These are phyloP conservation scores for Phaetusa simplex DNA, from an alignment of 2,113 vertebrate genomes.

Conservation along the genomic window DNA sequence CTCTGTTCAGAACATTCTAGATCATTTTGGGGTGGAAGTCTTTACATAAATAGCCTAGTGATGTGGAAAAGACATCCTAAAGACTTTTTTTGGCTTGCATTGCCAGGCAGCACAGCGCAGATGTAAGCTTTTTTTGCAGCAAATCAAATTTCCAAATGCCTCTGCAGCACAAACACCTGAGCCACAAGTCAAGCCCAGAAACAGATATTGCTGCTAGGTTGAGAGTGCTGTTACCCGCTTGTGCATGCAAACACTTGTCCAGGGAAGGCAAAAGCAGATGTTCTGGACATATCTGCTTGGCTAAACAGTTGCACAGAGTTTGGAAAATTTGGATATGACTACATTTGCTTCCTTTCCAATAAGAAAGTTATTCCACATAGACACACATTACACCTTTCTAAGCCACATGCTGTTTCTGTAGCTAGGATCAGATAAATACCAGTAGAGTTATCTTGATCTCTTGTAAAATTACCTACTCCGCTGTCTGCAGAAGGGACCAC, in stretches of 20 bases:
- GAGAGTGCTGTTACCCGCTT: background rate
- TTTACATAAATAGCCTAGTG: background rate
- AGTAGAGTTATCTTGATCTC: background rate
- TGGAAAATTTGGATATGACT: background rate
- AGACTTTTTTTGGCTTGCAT: background rate
- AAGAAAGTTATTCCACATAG: background rate
- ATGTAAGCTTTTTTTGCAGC: background rate
- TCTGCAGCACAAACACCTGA: background rate
- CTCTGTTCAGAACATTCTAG: background rate
- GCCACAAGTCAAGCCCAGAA: background rate
- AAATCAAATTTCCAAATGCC: background rate
- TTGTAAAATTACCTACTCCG: conserved; percentile 2
- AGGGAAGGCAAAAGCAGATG: background rate
- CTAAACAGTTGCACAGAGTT: background rate
- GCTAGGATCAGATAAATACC: background rate
- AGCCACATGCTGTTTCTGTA: background rate
- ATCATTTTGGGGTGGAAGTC: background rate
- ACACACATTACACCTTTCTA: background rate
- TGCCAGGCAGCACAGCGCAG: background rate
- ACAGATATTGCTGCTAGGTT: background rate
- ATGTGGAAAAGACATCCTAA: background rate
- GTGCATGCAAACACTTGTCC: background rate
- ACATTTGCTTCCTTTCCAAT: background rate
- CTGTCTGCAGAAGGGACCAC: conserved; percentile 7
- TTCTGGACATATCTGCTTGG: background rate